These are phyloP conservation scores for Acyrthosiphon pisum DNA, from an alignment of 1,140 invertebrate genomes.

Conservation along the genomic window DNA sequence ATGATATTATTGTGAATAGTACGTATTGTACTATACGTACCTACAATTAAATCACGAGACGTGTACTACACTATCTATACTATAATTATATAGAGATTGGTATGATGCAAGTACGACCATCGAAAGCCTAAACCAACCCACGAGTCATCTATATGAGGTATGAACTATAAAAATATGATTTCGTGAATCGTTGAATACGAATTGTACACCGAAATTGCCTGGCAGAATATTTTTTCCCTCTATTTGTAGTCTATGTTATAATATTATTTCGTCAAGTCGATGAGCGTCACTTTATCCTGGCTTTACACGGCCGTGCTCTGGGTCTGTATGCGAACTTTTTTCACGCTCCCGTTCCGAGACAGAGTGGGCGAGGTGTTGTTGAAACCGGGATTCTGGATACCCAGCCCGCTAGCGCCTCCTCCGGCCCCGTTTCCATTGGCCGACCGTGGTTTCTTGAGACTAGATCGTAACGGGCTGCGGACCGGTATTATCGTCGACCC, in stretches of 20 bases:
- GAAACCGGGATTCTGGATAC: constrained; percentile 86
- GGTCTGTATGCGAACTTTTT: constrained; percentile 87
- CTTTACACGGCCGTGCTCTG: constrained; percentile 79
- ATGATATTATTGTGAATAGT: neutral
- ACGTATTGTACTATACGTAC: neutral
- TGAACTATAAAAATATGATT: neutral
- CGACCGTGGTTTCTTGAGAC: constrained; percentile 80
- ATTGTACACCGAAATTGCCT: neutral
- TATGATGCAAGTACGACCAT: neutral
- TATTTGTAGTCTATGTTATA: neutral
- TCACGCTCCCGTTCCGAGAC: constrained; percentile 81
- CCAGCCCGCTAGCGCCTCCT: constrained; percentile 63
- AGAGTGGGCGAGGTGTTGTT: constrained; percentile 80
- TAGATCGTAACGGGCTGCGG: constrained; percentile 76
- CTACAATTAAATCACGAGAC: neutral
- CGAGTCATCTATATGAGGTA: neutral
- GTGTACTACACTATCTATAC: neutral
- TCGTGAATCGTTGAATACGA: neutral
- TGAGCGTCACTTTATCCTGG: neutral
- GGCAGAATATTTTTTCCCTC: neutral
- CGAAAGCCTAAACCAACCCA: neutral
- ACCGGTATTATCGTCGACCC: constrained; percentile 68
- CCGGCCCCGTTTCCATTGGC: constrained; percentile 61
- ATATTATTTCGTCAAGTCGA: neutral
- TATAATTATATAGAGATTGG: neutral